phyloP scores from a whole-genome alignment of 2,888 invertebrate genomes.

The Podabrus alpinus region DNA sequence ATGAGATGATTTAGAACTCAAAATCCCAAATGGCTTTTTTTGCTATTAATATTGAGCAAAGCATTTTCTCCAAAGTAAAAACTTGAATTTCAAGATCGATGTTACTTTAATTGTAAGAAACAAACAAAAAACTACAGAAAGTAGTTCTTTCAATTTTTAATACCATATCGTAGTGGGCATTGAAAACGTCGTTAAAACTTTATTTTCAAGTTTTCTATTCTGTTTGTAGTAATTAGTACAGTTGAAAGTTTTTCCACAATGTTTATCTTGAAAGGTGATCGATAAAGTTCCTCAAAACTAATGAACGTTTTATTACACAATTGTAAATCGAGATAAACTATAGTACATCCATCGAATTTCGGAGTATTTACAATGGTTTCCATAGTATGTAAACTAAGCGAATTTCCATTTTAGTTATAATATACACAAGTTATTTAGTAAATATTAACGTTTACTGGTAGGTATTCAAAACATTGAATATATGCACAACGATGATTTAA shows the following conservation, averaged over 20 bases:
- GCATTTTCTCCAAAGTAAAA: background rate
- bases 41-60: background rate
- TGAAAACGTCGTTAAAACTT: background rate
- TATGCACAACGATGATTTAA: background rate
- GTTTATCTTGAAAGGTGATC: background rate
- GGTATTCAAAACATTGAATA: background rate
- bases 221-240: background rate
- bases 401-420: background rate
- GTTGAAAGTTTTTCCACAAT: background rate
- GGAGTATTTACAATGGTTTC: background rate
- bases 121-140: background rate
- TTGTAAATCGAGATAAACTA: background rate
- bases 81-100: background rate
- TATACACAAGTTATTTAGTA: background rate
- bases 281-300: background rate
- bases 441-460: background rate
- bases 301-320: background rate
- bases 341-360: background rate
- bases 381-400: background rate
- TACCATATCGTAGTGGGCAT: background rate
- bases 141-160: background rate
- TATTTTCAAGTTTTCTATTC: background rate
- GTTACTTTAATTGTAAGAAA: background rate
- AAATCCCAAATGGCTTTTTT: background rate
- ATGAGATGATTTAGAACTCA: background rate